phyloP scores from a whole-genome alignment of 2,113 vertebrate species.

The Phalacrocorax carbo region DNA sequence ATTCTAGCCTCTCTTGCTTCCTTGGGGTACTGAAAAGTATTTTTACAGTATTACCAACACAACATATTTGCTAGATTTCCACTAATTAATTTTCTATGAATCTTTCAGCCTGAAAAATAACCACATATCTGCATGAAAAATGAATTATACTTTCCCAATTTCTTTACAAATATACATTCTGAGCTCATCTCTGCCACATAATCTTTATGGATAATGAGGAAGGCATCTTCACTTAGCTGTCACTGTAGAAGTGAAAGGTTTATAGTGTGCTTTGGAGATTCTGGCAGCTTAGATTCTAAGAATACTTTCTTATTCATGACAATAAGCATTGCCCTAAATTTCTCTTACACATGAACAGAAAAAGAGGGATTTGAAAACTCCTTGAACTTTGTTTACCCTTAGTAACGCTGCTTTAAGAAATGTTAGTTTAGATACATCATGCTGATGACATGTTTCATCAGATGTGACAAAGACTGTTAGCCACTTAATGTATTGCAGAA shows the following conservation, averaged over 20 bases:
- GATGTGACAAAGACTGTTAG: slow-evolving; percentile 19
- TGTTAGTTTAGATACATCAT: not conserved
- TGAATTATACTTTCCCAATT: slow-evolving; percentile 3
- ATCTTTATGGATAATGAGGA: slow-evolving; percentile 62
- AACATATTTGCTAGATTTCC: not conserved
- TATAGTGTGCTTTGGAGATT: slow-evolving; percentile 58
- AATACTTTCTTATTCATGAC: slow-evolving; percentile 55
- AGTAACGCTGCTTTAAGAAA: not conserved
- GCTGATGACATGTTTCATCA: not conserved
- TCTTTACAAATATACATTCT: slow-evolving; percentile 57
- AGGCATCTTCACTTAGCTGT: slow-evolving; percentile 68
- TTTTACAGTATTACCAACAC: not conserved
- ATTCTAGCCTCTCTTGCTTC: not conserved
- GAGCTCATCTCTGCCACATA: slow-evolving; percentile 55
- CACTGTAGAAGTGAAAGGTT: slow-evolving; percentile 70
- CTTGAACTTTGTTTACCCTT: slow-evolving; percentile 35
- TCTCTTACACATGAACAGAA: not conserved
- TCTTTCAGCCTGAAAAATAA: not conserved
- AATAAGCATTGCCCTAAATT: slow-evolving; percentile 46
- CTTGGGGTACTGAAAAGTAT: not conserved
- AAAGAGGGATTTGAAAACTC: not conserved
- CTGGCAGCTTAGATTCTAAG: slow-evolving; percentile 67
- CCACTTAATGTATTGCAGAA: not conserved
- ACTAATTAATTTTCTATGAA: slow-evolving; percentile 34
- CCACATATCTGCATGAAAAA: slow-evolving; percentile 33